A percentile compares a stretch with the other conserved stretches of the same genome.
Conservation (phyloP, 2,797 vertebrate species). For the Morelia viridis region DNA sequence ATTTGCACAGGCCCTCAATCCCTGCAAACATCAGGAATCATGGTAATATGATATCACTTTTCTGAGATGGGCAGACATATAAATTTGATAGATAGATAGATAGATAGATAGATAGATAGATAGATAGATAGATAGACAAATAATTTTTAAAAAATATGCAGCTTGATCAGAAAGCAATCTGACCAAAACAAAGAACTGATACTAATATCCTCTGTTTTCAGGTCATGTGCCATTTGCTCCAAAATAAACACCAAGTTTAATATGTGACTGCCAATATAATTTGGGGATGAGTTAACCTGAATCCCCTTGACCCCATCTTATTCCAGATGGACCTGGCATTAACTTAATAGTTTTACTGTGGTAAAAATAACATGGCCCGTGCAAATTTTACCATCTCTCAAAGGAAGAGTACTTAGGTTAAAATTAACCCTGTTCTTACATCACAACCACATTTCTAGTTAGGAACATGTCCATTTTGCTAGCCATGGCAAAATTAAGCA, state of each 20-base stretch:
- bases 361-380: conserved; percentile 9
- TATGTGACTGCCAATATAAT: background rate
- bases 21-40: too few relatives aligned
- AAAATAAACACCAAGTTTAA: background rate
- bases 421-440: background rate
- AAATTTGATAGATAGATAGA: background rate
- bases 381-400: background rate
- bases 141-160: too few relatives aligned
- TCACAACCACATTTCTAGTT: background rate
- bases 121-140: too few relatives aligned
- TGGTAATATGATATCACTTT: too few relatives aligned
- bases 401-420: background rate
- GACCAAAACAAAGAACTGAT: background rate
- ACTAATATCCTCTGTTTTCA: background rate
- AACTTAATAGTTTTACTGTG: background rate
- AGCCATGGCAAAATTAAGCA: conserved; percentile 4
- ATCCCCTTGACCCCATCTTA: background rate
- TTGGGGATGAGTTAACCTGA: background rate
- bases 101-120: background rate
- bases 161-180: background rate
- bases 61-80: too few relatives aligned
- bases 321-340: background rate
- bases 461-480: background rate
- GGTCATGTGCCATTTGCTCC: background rate
- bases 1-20: too few relatives aligned